Evolutionary conservation across 2,888 invertebrate species (phyloP), one percentile per base, ranked within the genome.

Genomic region (Eubasilissa splendida): DNA sequence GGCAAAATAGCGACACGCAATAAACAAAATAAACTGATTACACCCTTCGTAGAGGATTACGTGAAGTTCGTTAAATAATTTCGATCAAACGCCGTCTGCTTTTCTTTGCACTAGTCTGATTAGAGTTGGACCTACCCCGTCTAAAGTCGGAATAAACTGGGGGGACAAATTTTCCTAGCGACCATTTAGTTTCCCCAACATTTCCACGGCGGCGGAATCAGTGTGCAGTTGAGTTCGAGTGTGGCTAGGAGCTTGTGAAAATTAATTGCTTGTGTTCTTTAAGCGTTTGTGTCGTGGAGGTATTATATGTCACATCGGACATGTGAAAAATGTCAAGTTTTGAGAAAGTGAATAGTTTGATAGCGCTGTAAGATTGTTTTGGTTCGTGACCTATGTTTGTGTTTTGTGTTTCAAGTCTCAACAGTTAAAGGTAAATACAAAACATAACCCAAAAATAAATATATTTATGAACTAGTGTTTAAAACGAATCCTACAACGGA

Each of bases 111-210:
- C 7, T 14, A 4, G 14, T n/a, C 14, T 7, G n/a, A 12, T 14
- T 42, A 3, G 52, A 14, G 52, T 50, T 68, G 50, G 66, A 68
- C 14, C n/a, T 50, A 42, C 33, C 31, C 50, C 14, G 66, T 42
- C 50, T 68, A 42, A 68, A 42, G 42, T 50, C 10, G 54, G 42
- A 42, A 42, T 22, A n/a, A 70, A 70, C n/a, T 70, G 14, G 70
- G 42, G 70, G 70, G 70, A 70, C 70, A 70, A 70, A 54, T 70
- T 70, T 54, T 70, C 54, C 53, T 70, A 70, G 70, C 70, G 70
- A 70, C 53, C 14, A 14, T 70, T 70, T 70, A 70, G 70, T 70
- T 70, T 70, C 53, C 53, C 70, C 70, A 54, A 22, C 70, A 70
- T 70, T 14, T 70, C 33, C 70, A 22, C 9, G 11, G 70, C 54